phyloP scores from a whole-genome alignment of 2,888 invertebrate species.

The Axea sp. region DNA sequence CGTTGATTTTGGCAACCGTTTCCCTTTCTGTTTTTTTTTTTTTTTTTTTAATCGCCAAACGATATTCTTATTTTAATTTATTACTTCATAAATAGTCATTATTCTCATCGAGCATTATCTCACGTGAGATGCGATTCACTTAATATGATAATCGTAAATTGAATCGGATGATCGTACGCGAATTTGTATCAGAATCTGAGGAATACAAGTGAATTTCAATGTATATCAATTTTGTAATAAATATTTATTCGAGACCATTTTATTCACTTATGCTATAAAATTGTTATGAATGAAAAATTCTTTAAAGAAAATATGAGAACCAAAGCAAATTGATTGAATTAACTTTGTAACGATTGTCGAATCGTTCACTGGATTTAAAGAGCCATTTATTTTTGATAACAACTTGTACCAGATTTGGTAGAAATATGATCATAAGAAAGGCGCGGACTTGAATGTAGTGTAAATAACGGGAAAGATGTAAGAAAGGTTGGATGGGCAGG shows the following conservation, averaged over 20 bases:
- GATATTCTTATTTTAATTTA: slow-evolving; percentile 28
- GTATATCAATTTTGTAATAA: too few species aligned
- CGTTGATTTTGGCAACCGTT: slow-evolving; percentile 37
- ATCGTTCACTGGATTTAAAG: not conserved
- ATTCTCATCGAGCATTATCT: not conserved
- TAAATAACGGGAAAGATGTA: slow-evolving; percentile 61
- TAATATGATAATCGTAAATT: slow-evolving; percentile 1
- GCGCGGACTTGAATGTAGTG: slow-evolving; percentile 61
- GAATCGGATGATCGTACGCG: too few species aligned
- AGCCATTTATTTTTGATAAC: slow-evolving; percentile 19
- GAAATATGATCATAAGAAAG: slow-evolving; percentile 44
- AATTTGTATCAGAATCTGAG: too few species aligned
- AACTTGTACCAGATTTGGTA: slow-evolving; percentile 27
- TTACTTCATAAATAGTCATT: slow-evolving; percentile 36
- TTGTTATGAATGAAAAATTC: not conserved
- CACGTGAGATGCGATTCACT: slow-evolving; percentile 9
- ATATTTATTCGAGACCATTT: too few species aligned
- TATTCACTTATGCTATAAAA: not conserved
- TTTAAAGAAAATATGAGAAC: too few species aligned
- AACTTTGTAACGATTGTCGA: not conserved
- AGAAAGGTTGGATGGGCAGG: slow-evolving; percentile 59
- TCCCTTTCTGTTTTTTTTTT: slow-evolving; percentile 41
- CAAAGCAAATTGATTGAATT: too few species aligned
- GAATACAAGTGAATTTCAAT: too few species aligned
- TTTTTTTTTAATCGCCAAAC: slow-evolving; percentile 33